These are phyloP conservation scores for Agrotis exclamationis DNA, from an alignment of 2,888 invertebrate genomes.

Conservation along the genomic window DNA sequence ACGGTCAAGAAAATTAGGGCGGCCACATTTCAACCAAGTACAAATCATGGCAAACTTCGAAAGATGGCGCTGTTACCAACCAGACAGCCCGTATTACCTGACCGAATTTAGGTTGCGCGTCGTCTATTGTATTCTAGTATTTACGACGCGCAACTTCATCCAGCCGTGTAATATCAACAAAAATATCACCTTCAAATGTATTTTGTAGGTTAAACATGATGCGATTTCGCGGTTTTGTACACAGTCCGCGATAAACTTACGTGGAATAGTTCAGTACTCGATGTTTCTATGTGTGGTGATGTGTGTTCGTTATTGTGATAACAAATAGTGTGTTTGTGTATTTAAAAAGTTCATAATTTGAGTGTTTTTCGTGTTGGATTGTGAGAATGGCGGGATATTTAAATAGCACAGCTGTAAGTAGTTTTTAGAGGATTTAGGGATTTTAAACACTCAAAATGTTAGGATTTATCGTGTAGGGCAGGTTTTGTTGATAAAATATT, in stretches of 20 bases:
- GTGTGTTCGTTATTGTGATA: conserved; percentile 59
- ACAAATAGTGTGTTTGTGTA: conserved; percentile 66
- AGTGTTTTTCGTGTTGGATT: conserved; percentile 61
- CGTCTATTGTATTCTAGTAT: conserved; percentile 65
- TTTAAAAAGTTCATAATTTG: conserved; percentile 51
- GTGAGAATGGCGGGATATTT: conserved; percentile 80
- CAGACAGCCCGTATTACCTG: conserved; percentile 75
- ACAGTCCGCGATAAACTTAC: conserved; percentile 80
- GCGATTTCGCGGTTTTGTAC: conserved; percentile 87
- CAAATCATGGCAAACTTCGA: conserved; percentile 38
- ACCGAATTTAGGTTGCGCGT: conserved; percentile 74
- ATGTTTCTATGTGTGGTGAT: conserved; percentile 73
- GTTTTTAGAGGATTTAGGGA: conserved; percentile 22
- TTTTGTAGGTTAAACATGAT: conserved; percentile 91
- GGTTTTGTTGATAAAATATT: conserved; percentile 34
- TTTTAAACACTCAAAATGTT: conserved; percentile 10
- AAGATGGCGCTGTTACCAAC: conserved; percentile 83
- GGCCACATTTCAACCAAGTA: conserved; percentile 16
- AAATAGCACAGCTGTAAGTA: conserved; percentile 75
- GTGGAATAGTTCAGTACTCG: conserved; percentile 70
- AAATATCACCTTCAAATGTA: conserved; percentile 91
- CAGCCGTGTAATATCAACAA: conserved; percentile 88
- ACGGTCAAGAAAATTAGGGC: conserved; percentile 22
- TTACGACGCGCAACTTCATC: conserved; percentile 62
- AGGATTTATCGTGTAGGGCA: conserved; percentile 10